These are phyloP conservation scores for Polypedilum vanderplanki DNA, from an alignment of 1,140 invertebrate genomes.

Conservation along the genomic window DNA sequence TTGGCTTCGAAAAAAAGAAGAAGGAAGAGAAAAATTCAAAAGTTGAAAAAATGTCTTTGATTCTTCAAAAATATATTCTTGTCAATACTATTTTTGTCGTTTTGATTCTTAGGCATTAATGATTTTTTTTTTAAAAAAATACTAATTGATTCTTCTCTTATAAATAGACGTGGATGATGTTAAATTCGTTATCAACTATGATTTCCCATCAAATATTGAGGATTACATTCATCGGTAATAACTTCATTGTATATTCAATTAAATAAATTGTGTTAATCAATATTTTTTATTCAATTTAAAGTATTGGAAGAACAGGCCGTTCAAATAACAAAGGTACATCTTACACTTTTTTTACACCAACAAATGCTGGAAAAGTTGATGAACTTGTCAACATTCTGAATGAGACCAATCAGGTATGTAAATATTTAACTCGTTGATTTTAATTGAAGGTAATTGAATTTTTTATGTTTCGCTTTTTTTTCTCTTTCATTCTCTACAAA, in stretches of 20 bases:
- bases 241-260: no score
- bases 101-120: background rate
- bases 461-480: background rate
- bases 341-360: conserved; percentile 80
- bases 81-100: background rate
- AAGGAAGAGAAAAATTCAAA: background rate
- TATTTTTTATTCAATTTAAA: conserved; percentile 34
- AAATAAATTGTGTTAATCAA: no score
- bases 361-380: conserved; percentile 66
- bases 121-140: background rate
- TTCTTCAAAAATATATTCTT: background rate
- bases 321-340: conserved; percentile 77
- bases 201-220: conserved; percentile 83
- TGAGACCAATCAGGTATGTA: conserved; percentile 79
- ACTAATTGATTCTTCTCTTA: conserved; percentile 24
- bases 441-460: no score
- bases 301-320: conserved; percentile 82
- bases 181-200: conserved; percentile 89
- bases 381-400: conserved; percentile 81
- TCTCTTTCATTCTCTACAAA: background rate
- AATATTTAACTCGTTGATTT: background rate
- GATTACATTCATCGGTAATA: conserved; percentile 69
- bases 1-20: background rate
- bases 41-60: background rate
- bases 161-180: conserved; percentile 79